A percentile compares a stretch with the other conserved stretches of the same genome.
Evolutionary conservation across 2,888 invertebrate species (phyloP).

Genomic region (Scaptomyza caliginosa): DNA sequence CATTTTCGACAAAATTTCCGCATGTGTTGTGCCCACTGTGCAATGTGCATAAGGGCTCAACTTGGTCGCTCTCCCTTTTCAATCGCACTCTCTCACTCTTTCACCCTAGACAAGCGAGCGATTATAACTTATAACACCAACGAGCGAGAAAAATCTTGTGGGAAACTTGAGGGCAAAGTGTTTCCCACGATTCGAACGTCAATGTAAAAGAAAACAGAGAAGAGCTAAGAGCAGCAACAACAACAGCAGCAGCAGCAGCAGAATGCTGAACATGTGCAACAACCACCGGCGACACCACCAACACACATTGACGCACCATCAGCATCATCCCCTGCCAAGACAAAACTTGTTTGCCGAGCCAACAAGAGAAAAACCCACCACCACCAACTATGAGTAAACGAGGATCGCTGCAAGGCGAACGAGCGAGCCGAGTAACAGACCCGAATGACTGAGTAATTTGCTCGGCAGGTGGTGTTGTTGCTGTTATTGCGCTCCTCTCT

Average conservation of each 20-base stretch:
- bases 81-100: conserved; percentile 20
- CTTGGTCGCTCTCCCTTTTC: conserved; percentile 28
- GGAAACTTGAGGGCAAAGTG: conserved; percentile 84
- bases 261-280: conserved; percentile 67
- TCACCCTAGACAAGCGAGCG: conserved; percentile 63
- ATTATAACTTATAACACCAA: conserved; percentile 82
- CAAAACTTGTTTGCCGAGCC: conserved; percentile 70
- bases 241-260: conserved; percentile 50
- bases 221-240: conserved; percentile 58
- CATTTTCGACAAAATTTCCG: conserved; percentile 20
- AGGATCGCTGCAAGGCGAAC: conserved; percentile 35
- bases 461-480: conserved; percentile 68
- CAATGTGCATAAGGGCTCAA: conserved; percentile 75
- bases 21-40: conserved; percentile 76
- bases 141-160: conserved; percentile 83
- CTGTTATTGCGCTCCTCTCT: conserved; percentile 20
- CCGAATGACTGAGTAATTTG: conserved; percentile 59
- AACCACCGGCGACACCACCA: conserved; percentile 44
- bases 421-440: conserved; percentile 25
- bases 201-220: conserved; percentile 79
- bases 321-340: conserved; percentile 76
- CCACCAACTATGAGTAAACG: conserved; percentile 34
- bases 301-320: conserved; percentile 52
- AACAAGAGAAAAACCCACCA: conserved; percentile 69
- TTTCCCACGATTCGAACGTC: conserved; percentile 84